These are phyloP conservation scores for Tridacna crocea DNA, from an alignment of 2,888 invertebrate species.

Conservation along the genomic window DNA sequence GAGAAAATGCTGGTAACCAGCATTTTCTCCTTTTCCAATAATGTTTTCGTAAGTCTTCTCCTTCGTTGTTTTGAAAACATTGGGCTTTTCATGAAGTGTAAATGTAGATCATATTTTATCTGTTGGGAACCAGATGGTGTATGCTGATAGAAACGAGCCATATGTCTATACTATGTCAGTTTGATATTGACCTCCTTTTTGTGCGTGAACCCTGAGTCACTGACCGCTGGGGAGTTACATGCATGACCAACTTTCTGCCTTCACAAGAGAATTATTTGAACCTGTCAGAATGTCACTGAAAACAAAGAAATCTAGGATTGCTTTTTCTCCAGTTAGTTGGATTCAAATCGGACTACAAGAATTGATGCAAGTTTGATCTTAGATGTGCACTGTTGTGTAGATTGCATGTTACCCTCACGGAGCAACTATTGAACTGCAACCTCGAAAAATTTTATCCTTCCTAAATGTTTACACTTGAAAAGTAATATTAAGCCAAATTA, in stretches of 20 bases:
- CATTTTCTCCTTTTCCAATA: not conserved
- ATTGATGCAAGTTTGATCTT: no score
- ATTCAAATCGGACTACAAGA: no score
- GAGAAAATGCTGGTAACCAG: not conserved
- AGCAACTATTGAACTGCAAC: no score
- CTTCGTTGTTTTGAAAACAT: not conserved
- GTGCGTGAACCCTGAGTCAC: slow-evolving; percentile 14
- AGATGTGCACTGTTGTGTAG: no score
- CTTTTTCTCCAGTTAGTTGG: no score
- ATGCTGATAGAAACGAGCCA: slow-evolving; percentile 3
- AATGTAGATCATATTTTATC: not conserved
- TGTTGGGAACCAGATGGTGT: slow-evolving; percentile 14
- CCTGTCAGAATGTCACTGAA: no score
- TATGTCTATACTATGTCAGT: slow-evolving; percentile 8
- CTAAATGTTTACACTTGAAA: no score
- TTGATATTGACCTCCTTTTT: slow-evolving; percentile 25
- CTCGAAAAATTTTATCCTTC: no score
- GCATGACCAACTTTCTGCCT: slow-evolving; percentile 21
- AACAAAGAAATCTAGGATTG: no score
- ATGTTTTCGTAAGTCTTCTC: not conserved
- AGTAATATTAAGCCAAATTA: no score
- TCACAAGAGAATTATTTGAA: not conserved
- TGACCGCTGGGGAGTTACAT: slow-evolving; percentile 12
- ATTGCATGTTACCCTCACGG: no score
- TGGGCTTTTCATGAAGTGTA: no score